These are phyloP conservation scores for Tragelaphus oryx DNA, from an alignment of 2,797 vertebrate species.

Conservation along the genomic window DNA sequence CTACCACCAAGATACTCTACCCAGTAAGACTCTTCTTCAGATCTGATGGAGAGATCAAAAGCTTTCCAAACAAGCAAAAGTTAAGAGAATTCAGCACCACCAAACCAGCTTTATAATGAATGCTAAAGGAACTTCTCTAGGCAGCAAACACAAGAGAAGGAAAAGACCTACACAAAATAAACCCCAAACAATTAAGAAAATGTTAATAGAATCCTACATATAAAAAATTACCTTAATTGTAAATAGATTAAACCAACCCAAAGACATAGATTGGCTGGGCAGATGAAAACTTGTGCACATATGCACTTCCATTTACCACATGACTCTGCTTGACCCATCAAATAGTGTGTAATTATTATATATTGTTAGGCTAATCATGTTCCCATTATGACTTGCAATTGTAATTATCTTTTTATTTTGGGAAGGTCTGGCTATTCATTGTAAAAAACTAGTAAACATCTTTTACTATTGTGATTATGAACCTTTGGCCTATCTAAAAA, in stretches of 20 bases:
- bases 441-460: not conserved
- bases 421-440: not conserved
- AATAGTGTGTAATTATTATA: not conserved
- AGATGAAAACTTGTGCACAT: not conserved
- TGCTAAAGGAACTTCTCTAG: not conserved
- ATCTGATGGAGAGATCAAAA: not conserved
- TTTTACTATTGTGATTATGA: not conserved
- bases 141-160: not conserved
- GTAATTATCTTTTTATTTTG: not conserved
- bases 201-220: not conserved
- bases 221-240: not conserved
- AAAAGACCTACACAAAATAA: not conserved
- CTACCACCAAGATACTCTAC: not conserved
- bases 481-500: not conserved
- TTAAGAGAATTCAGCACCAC: not conserved
- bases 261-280: not conserved
- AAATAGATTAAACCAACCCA: not conserved
- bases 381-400: not conserved
- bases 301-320: not conserved
- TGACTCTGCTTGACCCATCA: not conserved
- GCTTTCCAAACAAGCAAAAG: not conserved
- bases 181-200: not conserved
- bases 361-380: not conserved
- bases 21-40: not conserved
- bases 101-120: not conserved